Evolutionary conservation across 23 tunicate genomes (phyloP), one percentile per base, ranked within the genome.

Genomic region (Aplidium turbinatum): DNA sequence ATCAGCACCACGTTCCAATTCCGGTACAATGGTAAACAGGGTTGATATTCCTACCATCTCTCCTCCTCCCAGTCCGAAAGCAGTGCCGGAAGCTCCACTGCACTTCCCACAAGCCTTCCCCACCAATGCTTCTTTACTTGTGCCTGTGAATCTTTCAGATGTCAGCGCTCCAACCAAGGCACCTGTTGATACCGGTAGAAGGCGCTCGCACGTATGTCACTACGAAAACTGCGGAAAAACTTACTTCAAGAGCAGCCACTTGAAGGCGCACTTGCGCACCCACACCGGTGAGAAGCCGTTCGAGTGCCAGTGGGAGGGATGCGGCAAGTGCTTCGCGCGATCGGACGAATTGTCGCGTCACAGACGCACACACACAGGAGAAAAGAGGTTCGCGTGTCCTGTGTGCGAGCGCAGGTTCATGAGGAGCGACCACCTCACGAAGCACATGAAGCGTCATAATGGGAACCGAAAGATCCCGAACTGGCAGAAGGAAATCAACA

Each of bases 201-300:
- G 79, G 32, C 86, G 97, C 36, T 65, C 76, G 27, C 99, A 94
- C 56, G 75, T 75, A 24, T 94, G 99, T 54, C 64, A 76, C 61
- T 87, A 94, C 50, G 68, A 71, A 23, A 66, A 73, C 68, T 94
- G 99, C 61, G 95, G 92, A 25, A 94, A 94, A 52, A 86, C 99
- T 33, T 94, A 94, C 83, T 86, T 86, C 70, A 94, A 94, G 68
- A 87, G 89, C 75, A 81, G 89, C 35, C 99, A 94, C 55, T 63
- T 94, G 74, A 94, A 87, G 63, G 99, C 99, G 30, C 99, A 94
- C 42, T 55, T 94, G 67, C 95, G 99, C 45, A 87, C 95, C 3
- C 99, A 94, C 78, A 86, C 94, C 50, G 99, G 99, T 47, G 99
- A 94, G 64, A 87, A 87, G 58, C 99, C 99, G 24, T 94, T 78